Percentiles rank a stretch among this genome's conserved stretches.
These are phyloP conservation scores for Prionailurus bengalensis DNA, from an alignment of 2,113 vertebrate species.

Conservation along the genomic window DNA sequence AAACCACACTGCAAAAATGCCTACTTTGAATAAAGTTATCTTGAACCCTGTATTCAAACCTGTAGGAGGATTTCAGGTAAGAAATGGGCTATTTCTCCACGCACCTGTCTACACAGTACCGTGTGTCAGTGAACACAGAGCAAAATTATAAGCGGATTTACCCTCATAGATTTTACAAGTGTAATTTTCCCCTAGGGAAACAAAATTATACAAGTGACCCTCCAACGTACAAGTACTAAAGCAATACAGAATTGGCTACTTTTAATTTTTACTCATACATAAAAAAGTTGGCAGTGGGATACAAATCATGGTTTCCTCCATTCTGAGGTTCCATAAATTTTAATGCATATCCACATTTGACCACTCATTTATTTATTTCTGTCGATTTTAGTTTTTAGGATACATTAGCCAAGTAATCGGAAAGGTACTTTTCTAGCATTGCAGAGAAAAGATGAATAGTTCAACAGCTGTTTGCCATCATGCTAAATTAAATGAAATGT, in stretches of 20 bases:
- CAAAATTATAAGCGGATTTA: background rate
- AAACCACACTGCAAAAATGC: conserved; percentile 81
- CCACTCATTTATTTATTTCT: conserved; percentile 56
- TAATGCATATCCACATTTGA: conserved; percentile 17
- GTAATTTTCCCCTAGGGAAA: background rate
- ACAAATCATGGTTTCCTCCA: background rate
- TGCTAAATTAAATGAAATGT: conserved; percentile 71
- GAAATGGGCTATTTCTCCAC: background rate
- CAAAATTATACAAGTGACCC: background rate
- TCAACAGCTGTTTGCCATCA: conserved; percentile 77
- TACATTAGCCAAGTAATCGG: conserved; percentile 48
- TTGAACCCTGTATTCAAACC: conserved; percentile 51
- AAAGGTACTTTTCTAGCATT: conserved; percentile 67
- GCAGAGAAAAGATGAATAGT: conserved; percentile 69
- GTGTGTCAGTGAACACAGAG: accelerated
- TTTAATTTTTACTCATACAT: conserved; percentile 51
- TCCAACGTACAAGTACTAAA: background rate
- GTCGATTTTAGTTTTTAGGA: conserved; percentile 64
- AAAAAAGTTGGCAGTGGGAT: background rate
- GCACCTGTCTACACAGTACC: background rate
- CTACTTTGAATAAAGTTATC: conserved; percentile 81
- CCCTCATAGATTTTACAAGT: background rate
- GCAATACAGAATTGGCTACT: background rate
- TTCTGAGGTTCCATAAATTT: conserved; percentile 51
- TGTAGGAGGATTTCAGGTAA: conserved; percentile 48